Base-by-base conservation (phyloP, 1,140 invertebrate genomes). In the Trichomalopsis sarcophagae region DNA sequence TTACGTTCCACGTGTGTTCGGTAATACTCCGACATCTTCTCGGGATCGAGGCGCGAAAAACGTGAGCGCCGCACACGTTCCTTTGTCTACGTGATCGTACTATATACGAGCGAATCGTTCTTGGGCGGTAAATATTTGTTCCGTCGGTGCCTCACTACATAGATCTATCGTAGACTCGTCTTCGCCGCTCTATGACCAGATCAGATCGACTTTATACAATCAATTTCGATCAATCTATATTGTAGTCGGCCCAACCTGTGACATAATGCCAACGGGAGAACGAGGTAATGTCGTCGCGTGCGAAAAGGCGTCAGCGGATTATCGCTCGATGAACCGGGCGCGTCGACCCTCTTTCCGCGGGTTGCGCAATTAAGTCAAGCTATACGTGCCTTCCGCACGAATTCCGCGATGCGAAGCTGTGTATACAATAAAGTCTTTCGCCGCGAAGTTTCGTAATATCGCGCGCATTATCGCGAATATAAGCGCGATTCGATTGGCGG, bases 271-370 rank as follows among this genome's bases (percentile, higher is more conserved):
- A 1, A n/a, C 66, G n/a, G n/a, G 68, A 30, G 68, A 23, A 23
- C 47, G 14, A 50, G 4, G 74, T 17, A 33, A 27, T 40, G 40
- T 44, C 74, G 74, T 30, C 4, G 23, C 33, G 36, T 17, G 75
- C 10, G 36, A 11, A 14, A 27, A 50, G 27, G 14, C 11, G 17
- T 1, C 21, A 62, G 17, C 17, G 71, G 81, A 82, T 82, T 82
- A 75, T 21, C 71, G 47, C 81, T 21, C 68, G 81, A 82, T 82
- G 71, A 82, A 62, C 71, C 71, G 36, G 13, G 13, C 17, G 23
- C 40, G 66, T 17, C 17, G 23, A n/a, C 40, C n/a, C 14, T 44
- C 3, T 44, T 44, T 44, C 40, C 9, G 40, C 10, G 9, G 10
- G n/a, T 69, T 69, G n/a, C 36, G 73, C 40, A 77, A 66, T 77